Conservation (phyloP, 1,140 invertebrate genomes). For the Elysia chlorotica region DNA sequence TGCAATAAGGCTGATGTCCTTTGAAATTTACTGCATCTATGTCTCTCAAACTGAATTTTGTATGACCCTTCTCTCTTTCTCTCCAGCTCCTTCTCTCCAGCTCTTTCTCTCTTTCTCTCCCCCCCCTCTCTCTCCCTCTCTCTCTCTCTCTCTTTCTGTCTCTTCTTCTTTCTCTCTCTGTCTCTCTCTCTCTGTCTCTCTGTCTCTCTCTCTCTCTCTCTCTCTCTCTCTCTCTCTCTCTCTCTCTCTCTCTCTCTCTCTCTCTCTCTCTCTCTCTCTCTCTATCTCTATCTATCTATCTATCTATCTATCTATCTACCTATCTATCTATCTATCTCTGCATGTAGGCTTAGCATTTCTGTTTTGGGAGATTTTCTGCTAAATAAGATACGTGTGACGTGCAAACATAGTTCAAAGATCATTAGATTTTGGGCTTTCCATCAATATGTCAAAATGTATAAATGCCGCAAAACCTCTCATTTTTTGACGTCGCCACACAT, state of each 20-base stretch:
- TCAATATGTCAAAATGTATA: background rate
- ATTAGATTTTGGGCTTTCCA: background rate
- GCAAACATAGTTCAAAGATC: background rate
- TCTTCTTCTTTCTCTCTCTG: conserved; percentile 4
- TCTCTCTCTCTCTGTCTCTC: background rate
- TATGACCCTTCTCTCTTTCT: background rate
- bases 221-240: background rate
- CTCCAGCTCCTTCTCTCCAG: background rate
- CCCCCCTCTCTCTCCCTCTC: background rate
- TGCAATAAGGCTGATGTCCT: too few relatives aligned
- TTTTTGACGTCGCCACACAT: too few relatives aligned
- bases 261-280: background rate
- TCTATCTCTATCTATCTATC: background rate
- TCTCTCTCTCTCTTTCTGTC: conserved; percentile 2
- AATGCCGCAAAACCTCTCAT: too few relatives aligned
- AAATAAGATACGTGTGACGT: background rate
- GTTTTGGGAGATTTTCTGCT: background rate
- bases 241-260: background rate
- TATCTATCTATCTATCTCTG: background rate
- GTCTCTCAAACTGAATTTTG: too few relatives aligned
- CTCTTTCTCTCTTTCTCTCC: background rate
- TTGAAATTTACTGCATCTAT: too few relatives aligned
- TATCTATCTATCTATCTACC: background rate
- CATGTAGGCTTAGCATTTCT: background rate
- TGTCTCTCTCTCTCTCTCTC: background rate